These are phyloP conservation scores for Polietes domitor DNA, from an alignment of 2,888 invertebrate species.

Conservation along the genomic window DNA sequence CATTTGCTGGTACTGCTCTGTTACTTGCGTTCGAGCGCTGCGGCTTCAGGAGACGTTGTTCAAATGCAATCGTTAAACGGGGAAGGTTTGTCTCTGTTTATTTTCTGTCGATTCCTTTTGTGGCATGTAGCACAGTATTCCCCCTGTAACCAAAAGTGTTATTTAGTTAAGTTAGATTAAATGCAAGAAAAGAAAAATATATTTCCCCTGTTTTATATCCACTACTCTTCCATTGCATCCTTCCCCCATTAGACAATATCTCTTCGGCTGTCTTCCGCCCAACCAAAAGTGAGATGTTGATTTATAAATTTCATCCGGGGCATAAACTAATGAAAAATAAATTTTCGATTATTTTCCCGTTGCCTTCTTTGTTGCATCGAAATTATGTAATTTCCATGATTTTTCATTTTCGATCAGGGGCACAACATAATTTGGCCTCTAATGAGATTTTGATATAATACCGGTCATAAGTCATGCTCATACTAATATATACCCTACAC, in stretches of 20 bases:
- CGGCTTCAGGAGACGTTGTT: neutral
- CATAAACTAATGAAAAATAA: slow-evolving; percentile 24
- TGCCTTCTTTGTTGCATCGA: neutral
- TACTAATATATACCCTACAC: too few species aligned
- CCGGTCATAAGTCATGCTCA: slow-evolving; percentile 34
- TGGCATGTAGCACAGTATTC: too few species aligned
- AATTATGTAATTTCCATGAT: slow-evolving; percentile 42
- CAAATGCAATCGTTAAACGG: neutral
- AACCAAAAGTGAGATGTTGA: slow-evolving; percentile 9
- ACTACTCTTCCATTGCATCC: too few species aligned
- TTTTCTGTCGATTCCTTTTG: too few species aligned
- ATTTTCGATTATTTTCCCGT: slow-evolving; percentile 1
- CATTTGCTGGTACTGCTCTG: neutral
- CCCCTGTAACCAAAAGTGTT: too few species aligned
- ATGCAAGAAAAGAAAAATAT: too few species aligned
- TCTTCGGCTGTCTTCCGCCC: neutral
- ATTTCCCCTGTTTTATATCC: too few species aligned
- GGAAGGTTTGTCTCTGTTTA: neutral
- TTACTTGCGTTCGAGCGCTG: neutral
- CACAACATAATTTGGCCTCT: slow-evolving; percentile 25
- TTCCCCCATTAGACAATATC: neutral
- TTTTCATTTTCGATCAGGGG: slow-evolving; percentile 3
- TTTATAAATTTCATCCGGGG: slow-evolving; percentile 17
- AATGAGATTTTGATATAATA: slow-evolving; percentile 45
- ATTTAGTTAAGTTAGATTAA: too few species aligned